Conservation (phyloP, 2,888 invertebrate species). For the Oscheius sp. region DNA sequence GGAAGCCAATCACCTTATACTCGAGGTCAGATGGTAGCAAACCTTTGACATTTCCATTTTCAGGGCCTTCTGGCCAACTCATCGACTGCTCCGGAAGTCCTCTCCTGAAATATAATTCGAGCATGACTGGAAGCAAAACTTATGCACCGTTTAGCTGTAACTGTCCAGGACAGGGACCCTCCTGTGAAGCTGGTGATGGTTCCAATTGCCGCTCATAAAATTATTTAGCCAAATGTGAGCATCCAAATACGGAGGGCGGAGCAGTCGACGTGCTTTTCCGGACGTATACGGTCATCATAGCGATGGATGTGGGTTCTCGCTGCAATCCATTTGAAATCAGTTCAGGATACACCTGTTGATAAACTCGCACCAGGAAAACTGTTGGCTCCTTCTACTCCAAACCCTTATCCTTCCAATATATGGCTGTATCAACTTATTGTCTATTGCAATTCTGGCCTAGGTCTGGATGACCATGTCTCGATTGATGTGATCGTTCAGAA, state of each 20-base stretch:
- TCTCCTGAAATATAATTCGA: neutral
- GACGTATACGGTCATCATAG: constrained; percentile 3
- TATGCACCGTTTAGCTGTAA: constrained; percentile 15
- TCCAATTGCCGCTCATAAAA: too few species aligned
- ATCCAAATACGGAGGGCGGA: constrained; percentile 1
- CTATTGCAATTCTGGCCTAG: neutral
- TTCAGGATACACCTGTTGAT: neutral
- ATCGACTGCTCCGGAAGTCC: constrained; percentile 25
- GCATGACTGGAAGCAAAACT: neutral
- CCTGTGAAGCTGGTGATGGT: neutral
- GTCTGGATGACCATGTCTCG: neutral
- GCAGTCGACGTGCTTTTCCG: constrained; percentile 5
- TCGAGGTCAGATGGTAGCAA: neutral
- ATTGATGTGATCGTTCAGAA: neutral
- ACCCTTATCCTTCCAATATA: neutral
- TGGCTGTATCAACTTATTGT: constrained; percentile 22
- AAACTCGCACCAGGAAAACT: neutral
- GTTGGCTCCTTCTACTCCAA: neutral
- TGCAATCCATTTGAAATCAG: too few species aligned
- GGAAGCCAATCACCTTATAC: constrained; percentile 11
- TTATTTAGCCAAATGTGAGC: neutral
- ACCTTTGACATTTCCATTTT: neutral
- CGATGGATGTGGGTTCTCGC: neutral
- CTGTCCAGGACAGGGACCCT: neutral
- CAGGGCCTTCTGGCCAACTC: constrained; percentile 3